Base-by-base conservation (phyloP, 2,113 vertebrate species). In the Polyodon spathula region DNA sequence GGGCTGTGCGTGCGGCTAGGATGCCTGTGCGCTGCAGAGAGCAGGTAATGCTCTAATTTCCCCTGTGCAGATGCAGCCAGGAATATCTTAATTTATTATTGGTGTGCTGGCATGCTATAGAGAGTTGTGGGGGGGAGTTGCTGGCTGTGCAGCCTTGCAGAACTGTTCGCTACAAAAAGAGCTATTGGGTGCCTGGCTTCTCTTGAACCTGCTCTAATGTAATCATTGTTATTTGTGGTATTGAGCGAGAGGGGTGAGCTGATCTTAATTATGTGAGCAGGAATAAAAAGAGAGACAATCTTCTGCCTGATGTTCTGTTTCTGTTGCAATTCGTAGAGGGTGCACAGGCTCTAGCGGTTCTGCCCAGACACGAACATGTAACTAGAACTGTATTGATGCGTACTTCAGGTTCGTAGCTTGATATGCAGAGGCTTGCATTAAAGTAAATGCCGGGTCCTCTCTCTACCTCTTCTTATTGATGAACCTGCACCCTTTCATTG, bases 51-150 rank as follows among this genome's bases (percentile, higher is more conserved):
- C 86, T 88, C 85, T 89, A 86, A 89, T 89, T 89, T 90, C 89
- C 89, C 88, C 85, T 83, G 88, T 88, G 89, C 88, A 88, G 86
- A 88, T 87, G 84, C 84, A 83, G 86, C 87, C 87, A 90, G 88
- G 88, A 91, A 90, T 89, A 90, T 91, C 89, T 91, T 91, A 88
- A 91, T 90, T 90, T 90, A 88, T 89, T 87, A 89, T 89, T 87
- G 88, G 85, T 86, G 87, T 85, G 84, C 87, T 89, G 89, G 89
- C 88, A 89, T 85, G 84, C 88, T 81, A 84, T 81, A 77, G 89
- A 83, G 85, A 79, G 37, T 4, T 41, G 38, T 52, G 15, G 48
- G 9, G 27, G 39, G n/a, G 50, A 39, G 16, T 80, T 78, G 86
- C 84, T 79, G 79, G 83, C 70, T 78, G 87, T 76, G 82, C 83